Evolutionary conservation across 2,888 invertebrate genomes (phyloP).

Genomic region (Pandemis heparana): DNA sequence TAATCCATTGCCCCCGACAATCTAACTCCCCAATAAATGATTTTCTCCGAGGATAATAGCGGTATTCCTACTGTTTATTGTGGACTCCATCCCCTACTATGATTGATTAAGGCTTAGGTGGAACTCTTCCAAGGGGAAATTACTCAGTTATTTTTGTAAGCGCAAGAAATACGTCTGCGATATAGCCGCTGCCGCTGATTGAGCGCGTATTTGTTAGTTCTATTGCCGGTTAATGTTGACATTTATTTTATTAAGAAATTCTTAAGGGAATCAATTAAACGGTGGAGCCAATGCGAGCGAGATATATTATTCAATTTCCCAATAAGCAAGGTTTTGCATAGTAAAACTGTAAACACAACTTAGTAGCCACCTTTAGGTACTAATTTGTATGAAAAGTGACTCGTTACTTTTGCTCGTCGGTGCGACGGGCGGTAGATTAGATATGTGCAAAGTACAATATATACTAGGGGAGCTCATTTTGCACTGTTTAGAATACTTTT

Average conservation of each 20-base stretch:
- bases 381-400: no score
- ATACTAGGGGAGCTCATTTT: no score
- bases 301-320: background rate
- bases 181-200: slow-evolving; percentile 11
- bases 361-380: no score
- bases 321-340: background rate
- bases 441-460: no score
- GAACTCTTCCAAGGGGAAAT: slow-evolving; percentile 71
- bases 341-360: background rate
- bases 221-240: slow-evolving; percentile 22
- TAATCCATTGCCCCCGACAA: slow-evolving; percentile 61
- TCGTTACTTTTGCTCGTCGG: no score
- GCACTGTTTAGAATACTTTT: no score
- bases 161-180: slow-evolving; percentile 33
- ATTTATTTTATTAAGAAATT: slow-evolving; percentile 13
- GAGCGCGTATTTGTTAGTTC: slow-evolving; percentile 19
- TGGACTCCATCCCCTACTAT: slow-evolving; percentile 68
- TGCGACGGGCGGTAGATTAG: no score
- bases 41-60: slow-evolving; percentile 69
- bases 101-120: slow-evolving; percentile 76
- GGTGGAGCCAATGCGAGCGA: background rate
- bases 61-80: slow-evolving; percentile 73
- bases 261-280: slow-evolving; percentile 11
- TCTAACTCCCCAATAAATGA: slow-evolving; percentile 69
- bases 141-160: slow-evolving; percentile 63